Conservation (phyloP, 2,797 vertebrate species). For the Hippopotamyrus pictus region DNA sequence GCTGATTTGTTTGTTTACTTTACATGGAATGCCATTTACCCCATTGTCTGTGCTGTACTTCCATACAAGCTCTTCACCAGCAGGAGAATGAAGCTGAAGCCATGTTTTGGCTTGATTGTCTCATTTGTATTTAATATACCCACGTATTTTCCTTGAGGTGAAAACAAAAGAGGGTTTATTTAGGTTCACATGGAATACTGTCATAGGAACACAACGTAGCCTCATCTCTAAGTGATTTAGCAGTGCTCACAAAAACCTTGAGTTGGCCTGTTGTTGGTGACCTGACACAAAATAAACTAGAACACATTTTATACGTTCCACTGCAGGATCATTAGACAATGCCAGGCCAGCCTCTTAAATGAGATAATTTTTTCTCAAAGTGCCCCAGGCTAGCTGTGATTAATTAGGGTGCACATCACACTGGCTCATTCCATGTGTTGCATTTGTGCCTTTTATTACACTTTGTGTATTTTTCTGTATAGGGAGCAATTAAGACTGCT, state of each 20-base stretch:
- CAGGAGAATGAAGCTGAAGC: too few species aligned
- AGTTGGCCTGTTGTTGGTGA: conserved; percentile 8
- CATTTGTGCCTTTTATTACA: conserved; percentile 43
- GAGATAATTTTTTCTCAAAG: conserved; percentile 55
- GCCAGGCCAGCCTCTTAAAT: conserved; percentile 52
- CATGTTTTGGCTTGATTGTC: not conserved
- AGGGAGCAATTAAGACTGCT: conserved; percentile 15
- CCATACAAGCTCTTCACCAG: not conserved
- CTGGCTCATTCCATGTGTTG: conserved; percentile 53
- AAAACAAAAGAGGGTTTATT: not conserved
- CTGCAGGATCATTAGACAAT: conserved; percentile 53
- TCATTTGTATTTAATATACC: not conserved
- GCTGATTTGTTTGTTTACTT: not conserved
- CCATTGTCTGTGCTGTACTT: not conserved
- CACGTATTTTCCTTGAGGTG: not conserved
- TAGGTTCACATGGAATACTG: not conserved
- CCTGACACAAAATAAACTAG: conserved; percentile 10
- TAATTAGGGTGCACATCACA: conserved; percentile 56
- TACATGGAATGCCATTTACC: not conserved
- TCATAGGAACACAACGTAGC: not conserved
- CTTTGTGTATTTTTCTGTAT: conserved; percentile 35
- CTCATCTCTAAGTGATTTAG: not conserved
- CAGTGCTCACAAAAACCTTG: not conserved
- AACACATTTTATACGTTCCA: conserved; percentile 27
- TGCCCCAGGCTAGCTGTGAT: conserved; percentile 54